Base-by-base conservation (phyloP, 1,140 invertebrate genomes). In the Drosophila orosa region DNA sequence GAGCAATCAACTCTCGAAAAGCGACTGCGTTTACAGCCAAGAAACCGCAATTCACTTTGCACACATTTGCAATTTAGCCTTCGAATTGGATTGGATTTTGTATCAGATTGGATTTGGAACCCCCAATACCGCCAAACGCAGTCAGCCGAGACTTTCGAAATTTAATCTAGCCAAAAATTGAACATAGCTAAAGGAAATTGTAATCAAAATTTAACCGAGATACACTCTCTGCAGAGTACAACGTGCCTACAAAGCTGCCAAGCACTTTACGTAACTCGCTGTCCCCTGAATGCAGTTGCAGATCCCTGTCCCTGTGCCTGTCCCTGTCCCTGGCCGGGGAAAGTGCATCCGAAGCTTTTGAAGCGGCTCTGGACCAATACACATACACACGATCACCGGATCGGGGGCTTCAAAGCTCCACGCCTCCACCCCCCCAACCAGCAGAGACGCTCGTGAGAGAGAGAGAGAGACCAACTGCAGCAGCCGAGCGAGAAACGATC, bases 281-380 rank as follows among this genome's bases (percentile, higher is more conserved):
- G 13, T 8, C 50, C 12, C n/a, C 10, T 17, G 52, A 58, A 33
- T 63, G 37, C 65, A 71, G 55, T 22, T 35, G 31, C 35, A 57
- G 25, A 69, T 50, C 29, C 60, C 33, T 10, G 3, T 47, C 39
- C 63, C n/a, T n/a, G n/a, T n/a, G n/a, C n/a, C n/a, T n/a, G n/a
- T n/a, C n/a, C n/a, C n/a, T n/a, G n/a, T n/a, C n/a, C n/a, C 33
- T 10, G 3, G 62, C 39, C 63, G 17, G 63, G 31, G 65, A 74
- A 82, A 77, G 80, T 84, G 80, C 80, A 82, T 83, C 54, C 25
- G 61, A 83, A 79, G 62, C 59, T 67, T 52, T 80, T 75, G 58
- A 39, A 47, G 54, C 67, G 50, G 67, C 67, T 56, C 74, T 81
- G 72, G 65, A 83, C 42, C 61, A 52, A 50, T 37, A 31, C 24